phyloP scores from a whole-genome alignment of 1,140 invertebrate genomes.

The Acromyrmex heyeri region DNA sequence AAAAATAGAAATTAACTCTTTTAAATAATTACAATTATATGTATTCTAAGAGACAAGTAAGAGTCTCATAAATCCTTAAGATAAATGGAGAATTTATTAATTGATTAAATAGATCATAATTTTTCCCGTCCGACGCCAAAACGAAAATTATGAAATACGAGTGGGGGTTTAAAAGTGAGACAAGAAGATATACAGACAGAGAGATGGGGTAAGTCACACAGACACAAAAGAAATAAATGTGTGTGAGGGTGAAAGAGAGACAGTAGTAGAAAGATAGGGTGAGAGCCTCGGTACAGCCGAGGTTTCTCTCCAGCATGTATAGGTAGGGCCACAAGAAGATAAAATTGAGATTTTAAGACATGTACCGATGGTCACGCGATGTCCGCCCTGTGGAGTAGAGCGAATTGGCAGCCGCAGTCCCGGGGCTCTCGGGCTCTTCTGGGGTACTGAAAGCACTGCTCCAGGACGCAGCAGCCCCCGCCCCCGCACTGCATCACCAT shows the following conservation, averaged over 20 bases:
- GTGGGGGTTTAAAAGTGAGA: constrained; percentile 45
- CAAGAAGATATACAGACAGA: constrained; percentile 43
- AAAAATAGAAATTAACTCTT: not conserved
- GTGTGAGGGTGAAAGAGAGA: constrained; percentile 12
- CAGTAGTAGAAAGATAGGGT: constrained; percentile 31
- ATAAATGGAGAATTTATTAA: not conserved
- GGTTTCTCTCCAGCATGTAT: constrained; percentile 51
- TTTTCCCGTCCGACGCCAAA: constrained; percentile 26
- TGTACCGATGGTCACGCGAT: constrained; percentile 87
- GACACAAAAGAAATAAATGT: constrained; percentile 24
- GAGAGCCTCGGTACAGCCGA: constrained; percentile 56
- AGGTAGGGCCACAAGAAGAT: constrained; percentile 65
- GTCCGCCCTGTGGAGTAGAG: constrained; percentile 93
- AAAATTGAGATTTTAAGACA: constrained; percentile 69
- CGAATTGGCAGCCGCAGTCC: constrained; percentile 95
- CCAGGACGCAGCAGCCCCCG: constrained; percentile 93
- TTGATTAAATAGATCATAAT: not conserved
- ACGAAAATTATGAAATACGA: constrained; percentile 33
- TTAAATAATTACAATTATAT: not conserved
- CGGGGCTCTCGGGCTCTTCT: constrained; percentile 91
- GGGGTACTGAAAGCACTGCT: constrained; percentile 94
- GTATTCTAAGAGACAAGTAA: not conserved
- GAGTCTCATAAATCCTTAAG: not conserved
- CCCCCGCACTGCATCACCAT: constrained; percentile 86
- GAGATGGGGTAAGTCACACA: constrained; percentile 7